Percentiles rank a stretch among this genome's conserved stretches.
Evolutionary conservation across 2,113 vertebrate species (phyloP).

Genomic region (Periophthalmus modestus): DNA sequence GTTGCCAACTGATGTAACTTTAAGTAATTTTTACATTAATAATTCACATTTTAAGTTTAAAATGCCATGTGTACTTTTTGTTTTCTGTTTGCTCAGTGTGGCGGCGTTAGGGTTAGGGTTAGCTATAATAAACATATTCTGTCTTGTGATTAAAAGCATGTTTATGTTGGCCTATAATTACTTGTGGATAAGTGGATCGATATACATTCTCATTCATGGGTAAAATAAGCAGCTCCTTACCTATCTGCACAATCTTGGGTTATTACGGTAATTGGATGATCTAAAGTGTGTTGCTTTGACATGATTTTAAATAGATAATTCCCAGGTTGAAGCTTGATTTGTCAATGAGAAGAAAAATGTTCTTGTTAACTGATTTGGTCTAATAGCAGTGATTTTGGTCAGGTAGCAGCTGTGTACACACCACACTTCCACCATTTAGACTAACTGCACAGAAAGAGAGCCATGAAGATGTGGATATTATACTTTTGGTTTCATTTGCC

Average conservation of each 20-base stretch:
- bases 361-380: conserved; percentile 38
- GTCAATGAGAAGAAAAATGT: conserved; percentile 33
- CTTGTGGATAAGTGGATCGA: not conserved
- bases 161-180: not conserved
- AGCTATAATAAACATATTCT: not conserved
- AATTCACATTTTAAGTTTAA: not conserved
- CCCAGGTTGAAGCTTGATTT: conserved; percentile 9
- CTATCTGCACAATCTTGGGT: not conserved
- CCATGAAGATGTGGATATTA: not conserved
- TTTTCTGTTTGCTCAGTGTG: not conserved
- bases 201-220: not conserved
- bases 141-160: not conserved
- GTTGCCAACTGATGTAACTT: too few relatives aligned
- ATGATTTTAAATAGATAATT: conserved; percentile 12
- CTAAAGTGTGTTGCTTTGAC: conserved; percentile 8
- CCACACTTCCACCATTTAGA: conserved; percentile 34
- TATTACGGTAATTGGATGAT: conserved; percentile 2
- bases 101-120: too few relatives aligned
- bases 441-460: conserved; percentile 6
- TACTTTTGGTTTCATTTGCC: conserved; percentile 20
- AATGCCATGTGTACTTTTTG: too few relatives aligned
- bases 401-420: conserved; percentile 54
- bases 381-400: conserved; percentile 51
- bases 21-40: not conserved
- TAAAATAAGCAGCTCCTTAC: not conserved